Conservation (phyloP, 2,113 vertebrate species). For the Saguinus midas region DNA sequence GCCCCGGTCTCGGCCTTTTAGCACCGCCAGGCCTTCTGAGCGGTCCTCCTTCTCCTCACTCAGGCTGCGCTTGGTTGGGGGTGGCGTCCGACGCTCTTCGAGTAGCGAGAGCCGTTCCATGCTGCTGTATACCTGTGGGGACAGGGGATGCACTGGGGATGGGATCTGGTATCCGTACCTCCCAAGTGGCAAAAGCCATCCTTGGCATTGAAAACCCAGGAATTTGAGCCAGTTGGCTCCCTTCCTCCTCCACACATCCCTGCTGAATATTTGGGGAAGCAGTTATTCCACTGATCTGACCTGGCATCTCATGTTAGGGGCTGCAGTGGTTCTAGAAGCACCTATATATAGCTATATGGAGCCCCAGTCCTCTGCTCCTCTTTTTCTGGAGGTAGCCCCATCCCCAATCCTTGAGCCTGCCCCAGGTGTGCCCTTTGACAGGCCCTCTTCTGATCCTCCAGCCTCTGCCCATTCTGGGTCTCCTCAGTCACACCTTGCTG, state of each 20-base stretch:
- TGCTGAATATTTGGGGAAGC: neutral
- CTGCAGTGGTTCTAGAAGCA: neutral
- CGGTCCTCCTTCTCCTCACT: constrained; percentile 95
- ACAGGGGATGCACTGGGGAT: neutral
- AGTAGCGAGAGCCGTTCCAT: constrained; percentile 97
- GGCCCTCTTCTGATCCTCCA: neutral
- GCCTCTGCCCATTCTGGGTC: neutral
- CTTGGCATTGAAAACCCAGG: neutral
- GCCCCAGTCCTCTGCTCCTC: neutral
- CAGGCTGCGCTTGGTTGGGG: constrained; percentile 94
- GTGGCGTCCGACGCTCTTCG: constrained; percentile 91
- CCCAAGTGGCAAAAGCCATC: neutral
- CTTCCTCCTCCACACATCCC: neutral
- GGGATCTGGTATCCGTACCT: neutral
- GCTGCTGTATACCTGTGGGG: constrained; percentile 94
- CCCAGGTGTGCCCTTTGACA: neutral
- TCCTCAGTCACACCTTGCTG: constrained; percentile 88
- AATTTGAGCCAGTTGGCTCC: neutral
- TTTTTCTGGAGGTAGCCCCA: neutral
- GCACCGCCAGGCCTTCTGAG: constrained; percentile 87
- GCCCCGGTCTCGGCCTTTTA: constrained; percentile 91
- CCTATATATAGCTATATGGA: neutral
- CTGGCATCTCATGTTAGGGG: neutral
- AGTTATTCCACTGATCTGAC: neutral
- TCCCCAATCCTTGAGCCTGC: neutral